Base-by-base conservation (phyloP, 2,888 invertebrate genomes). In the Thymelicus sylvestris region DNA sequence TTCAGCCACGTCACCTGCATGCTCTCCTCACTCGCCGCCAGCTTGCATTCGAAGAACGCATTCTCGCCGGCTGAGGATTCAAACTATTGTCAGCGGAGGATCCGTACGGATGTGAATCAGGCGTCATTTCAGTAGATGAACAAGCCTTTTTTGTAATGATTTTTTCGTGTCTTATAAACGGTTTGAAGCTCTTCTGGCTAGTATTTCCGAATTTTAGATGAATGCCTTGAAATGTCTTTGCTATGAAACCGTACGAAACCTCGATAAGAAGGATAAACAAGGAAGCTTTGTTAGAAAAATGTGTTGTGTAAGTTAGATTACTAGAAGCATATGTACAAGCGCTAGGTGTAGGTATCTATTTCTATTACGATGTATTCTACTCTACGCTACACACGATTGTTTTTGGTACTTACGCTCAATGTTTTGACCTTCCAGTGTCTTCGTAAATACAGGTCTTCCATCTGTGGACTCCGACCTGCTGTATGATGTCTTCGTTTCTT, bases 1-100 rank as follows among this genome's bases (percentile, higher is more conserved):
- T 97, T 98, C 77, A 98, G 87, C 98, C 98, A 98, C 13, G 95
- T 95, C 74, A 98, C 95, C 50, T 93, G 92, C 50, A 95, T 94
- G 13, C 95, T 95, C 2, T 96, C 95, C 64, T 94, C 91, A 24
- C 95, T 94, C 2, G 89, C 89, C 74, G 95, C 95, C 74, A 97
- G 94, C 76, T 95, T 94, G 85, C 97, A 97, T 88, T 97, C 97
- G 90, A 98, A 97, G 74, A 94, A 90, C 55, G 97, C 97, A 81
- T 95, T 96, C 84, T 97, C 97, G 66, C 98, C 98, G 85, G 97
- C 98, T 98, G 93, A 66, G 87, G 85, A 92, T 81, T 87, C 88
- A 91, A 75, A 88, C 74, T 73, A 77, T 75, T 52, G 80, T 89
- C 86, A 87, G 72, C 74, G 66, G 75, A 82, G 83, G 86, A 88